Conservation (phyloP, 2,113 vertebrate species). For the Lethenteron reissneri region DNA sequence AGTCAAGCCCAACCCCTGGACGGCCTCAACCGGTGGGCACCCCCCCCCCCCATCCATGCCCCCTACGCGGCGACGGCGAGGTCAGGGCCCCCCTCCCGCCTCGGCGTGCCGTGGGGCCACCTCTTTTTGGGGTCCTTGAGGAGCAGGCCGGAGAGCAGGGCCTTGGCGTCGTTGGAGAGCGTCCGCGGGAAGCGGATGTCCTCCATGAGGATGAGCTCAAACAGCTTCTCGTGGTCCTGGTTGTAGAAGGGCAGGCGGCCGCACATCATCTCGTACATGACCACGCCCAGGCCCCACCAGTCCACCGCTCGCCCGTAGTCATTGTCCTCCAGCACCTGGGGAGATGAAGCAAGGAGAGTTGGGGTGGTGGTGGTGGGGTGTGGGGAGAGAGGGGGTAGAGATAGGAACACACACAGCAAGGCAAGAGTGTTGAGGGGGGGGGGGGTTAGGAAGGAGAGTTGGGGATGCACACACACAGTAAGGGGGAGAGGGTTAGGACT, state of each 20-base stretch:
- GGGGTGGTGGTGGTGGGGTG: background rate
- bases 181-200: slow-evolving; percentile 71
- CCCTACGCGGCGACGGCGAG: too few relatives aligned
- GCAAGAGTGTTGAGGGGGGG: background rate
- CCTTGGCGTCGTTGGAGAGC: slow-evolving; percentile 40
- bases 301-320: slow-evolving; percentile 68
- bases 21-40: too few relatives aligned
- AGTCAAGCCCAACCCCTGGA: too few relatives aligned
- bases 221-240: slow-evolving; percentile 76
- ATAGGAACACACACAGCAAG: background rate
- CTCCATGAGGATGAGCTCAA: slow-evolving; percentile 78
- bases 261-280: slow-evolving; percentile 90
- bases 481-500: background rate
- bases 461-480: background rate
- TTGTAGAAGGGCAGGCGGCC: slow-evolving; percentile 80
- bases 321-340: slow-evolving; percentile 67
- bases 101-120: slow-evolving; percentile 14
- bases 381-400: background rate
- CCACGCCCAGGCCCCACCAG: slow-evolving; percentile 81
- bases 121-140: slow-evolving; percentile 74
- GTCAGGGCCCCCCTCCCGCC: too few relatives aligned
- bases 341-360: background rate
- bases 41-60: too few relatives aligned
- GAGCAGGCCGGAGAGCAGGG: slow-evolving; percentile 52
- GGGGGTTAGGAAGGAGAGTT: background rate